Evolutionary conservation across 2,888 invertebrate genomes (phyloP), one percentile per base, ranked within the genome.

Genomic region (Willowsia nigromaculata): DNA sequence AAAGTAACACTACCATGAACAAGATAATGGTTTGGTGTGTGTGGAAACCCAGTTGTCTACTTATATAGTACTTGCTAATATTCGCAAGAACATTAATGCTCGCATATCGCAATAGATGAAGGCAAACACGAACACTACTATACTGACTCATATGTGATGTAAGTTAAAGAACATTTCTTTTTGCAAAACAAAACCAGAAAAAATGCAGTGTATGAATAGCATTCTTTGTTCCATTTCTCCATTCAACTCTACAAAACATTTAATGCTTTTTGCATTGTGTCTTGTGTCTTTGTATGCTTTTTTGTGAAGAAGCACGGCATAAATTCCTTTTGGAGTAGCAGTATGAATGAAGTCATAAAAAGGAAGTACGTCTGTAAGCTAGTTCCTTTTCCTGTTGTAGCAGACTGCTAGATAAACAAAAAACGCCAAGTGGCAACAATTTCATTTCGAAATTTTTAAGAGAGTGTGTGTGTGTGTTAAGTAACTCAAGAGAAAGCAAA

Each of bases 391-490:
- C 40, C 78, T 40, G 68, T 68, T 13, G 50, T 78, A 6, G 56
- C n/a, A 22, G 43, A 40, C 59, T 76, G 74, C 76, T 59, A 78
- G 78, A 78, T 85, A 85, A 85, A 80, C 65, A 80, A 37, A n/a
- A n/a, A 78, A 80, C 65, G 62, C 27, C 22, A 78, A 80, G 56
- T 53, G 78, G 86, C 86, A 87, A 87, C 86, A 81, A 81, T 87
- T 81, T 78, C 50, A 76, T 74, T 74, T 78, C 53, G 40, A 85
- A 76, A 84, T 84, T 47, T 78, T 65, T 80, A 47, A 62, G 18
- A 11, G 59, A 6, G 50, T 50, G 13, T 53, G 53, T 53, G 53
- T 76, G 13, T 50, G 18, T 30, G 53, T 76, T 15, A 81, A 33
- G 65, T 33, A 27, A 27, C 27, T 47, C 22, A 43, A 50, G 18